A percentile compares a stretch with the other conserved stretches of the same genome.
Conservation (phyloP, 2,888 invertebrate species). For the Apodemia zela region DNA sequence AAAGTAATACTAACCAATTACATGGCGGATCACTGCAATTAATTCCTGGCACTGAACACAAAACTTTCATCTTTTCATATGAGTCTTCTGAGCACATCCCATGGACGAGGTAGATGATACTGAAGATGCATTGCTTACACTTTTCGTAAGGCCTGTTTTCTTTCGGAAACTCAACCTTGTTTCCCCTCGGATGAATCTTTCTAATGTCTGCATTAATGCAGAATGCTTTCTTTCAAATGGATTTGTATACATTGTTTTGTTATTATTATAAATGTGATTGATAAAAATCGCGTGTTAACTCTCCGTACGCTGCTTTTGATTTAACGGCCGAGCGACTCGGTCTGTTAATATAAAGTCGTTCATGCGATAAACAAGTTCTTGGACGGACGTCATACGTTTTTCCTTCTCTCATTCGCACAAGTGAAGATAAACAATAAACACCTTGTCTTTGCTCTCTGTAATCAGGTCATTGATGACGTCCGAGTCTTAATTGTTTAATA, state of each 20-base stretch:
- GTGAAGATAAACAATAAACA: background rate
- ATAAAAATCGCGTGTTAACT: conserved; percentile 41
- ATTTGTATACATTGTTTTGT: conserved; percentile 82
- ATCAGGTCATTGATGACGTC: conserved; percentile 10
- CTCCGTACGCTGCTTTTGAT: conserved; percentile 40
- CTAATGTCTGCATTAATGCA: conserved; percentile 83
- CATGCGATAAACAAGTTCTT: conserved; percentile 4
- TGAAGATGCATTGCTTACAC: conserved; percentile 52
- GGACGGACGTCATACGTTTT: conserved; percentile 12
- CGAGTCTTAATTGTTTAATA: background rate
- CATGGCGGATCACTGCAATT: conserved; percentile 41
- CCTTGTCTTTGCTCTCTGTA: conserved; percentile 6
- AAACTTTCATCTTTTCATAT: conserved; percentile 56
- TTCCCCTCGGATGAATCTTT: conserved; percentile 80
- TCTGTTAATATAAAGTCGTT: conserved; percentile 3
- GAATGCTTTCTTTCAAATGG: conserved; percentile 86
- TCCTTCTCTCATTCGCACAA: background rate
- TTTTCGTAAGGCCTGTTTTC: conserved; percentile 48
- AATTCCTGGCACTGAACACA: conserved; percentile 51
- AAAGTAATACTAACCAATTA: conserved; percentile 53
- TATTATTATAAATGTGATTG: conserved; percentile 10
- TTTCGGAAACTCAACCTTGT: conserved; percentile 59
- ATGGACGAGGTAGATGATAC: conserved; percentile 51
- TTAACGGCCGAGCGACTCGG: conserved; percentile 31
- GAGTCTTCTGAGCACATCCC: conserved; percentile 45